Evolutionary conservation across 2,888 invertebrate genomes (phyloP).

Genomic region (Alsophila aescularia): DNA sequence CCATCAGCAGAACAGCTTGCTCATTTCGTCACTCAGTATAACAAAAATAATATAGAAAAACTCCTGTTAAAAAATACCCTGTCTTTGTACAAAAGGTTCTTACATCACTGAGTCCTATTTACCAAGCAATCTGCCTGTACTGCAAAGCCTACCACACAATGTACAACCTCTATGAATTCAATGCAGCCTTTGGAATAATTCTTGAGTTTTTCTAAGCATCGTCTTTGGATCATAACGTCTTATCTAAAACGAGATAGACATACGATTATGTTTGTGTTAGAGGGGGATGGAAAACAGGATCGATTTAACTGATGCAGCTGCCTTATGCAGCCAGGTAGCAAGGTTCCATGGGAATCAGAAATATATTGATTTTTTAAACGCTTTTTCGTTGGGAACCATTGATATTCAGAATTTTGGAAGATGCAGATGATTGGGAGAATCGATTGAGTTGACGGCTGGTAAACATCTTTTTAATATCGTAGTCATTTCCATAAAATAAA

Average conservation of each 20-base stretch:
- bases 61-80: too few species aligned
- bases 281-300: slow-evolving; percentile 57
- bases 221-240: slow-evolving; percentile 48
- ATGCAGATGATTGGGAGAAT: slow-evolving; percentile 24
- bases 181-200: slow-evolving; percentile 22
- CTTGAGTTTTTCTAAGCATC: slow-evolving; percentile 28
- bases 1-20: too few species aligned
- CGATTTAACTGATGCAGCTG: slow-evolving; percentile 77
- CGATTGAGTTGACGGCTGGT: slow-evolving; percentile 19
- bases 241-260: slow-evolving; percentile 55
- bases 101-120: not conserved
- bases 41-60: too few species aligned
- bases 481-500: too few species aligned
- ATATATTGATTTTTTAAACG: slow-evolving; percentile 56
- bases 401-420: slow-evolving; percentile 29
- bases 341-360: slow-evolving; percentile 60
- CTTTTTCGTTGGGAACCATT: slow-evolving; percentile 44
- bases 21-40: too few species aligned
- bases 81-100: not conserved
- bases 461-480: not conserved
- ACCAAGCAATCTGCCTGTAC: not conserved
- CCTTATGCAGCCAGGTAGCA: slow-evolving; percentile 68
- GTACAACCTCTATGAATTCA: slow-evolving; percentile 9
- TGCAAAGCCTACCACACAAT: slow-evolving; percentile 5
- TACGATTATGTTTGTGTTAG: slow-evolving; percentile 33